Base-by-base conservation (phyloP, 2,888 invertebrate genomes). In the Latrodectus hesperus region DNA sequence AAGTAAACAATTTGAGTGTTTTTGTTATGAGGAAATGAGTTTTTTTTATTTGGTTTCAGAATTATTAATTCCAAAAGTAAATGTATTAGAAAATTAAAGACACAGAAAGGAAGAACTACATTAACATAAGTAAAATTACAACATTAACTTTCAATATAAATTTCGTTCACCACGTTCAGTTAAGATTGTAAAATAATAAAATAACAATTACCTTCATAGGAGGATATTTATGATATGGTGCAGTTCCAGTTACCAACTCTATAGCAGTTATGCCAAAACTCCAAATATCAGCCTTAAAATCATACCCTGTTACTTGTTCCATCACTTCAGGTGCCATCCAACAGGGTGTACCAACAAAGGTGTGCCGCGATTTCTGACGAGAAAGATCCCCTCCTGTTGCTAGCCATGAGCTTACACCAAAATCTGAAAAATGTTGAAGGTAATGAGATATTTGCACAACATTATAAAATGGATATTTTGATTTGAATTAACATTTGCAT, bases 311-410 rank as follows among this genome's bases (percentile, higher is more conserved):
- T 92, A 97, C 97, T 94, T 98, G 98, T 93, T 98, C 97, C 99
- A 99, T 99, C 90, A 99, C 99, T 94, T 99, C 99, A 1, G 99
- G 99, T 3, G 99, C 99, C 99, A 99, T 99, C 99, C 99, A 99
- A 92, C 99, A 99, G 0, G 99, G 99, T 0, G 99, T 99, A 14
- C 99, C 99, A 1, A 99, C 99, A 93, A 99, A 99, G 0, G 99
- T 99, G 92, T 99, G 98, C 67, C 99, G 94, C 38, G 98, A 97
- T 93, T 97, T 97, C 93, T 99, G 98, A 74, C 98, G 94, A 9
- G 97, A 97, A 88, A 97, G 93, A 92, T 99, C 99, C 82, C 98
- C 95, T 8, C 98, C 98, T 0, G 98, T 98, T 10, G 98, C 97
- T 90, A 99, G 93, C 98, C 98, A 99, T 1, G 99, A 98, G 90